These are phyloP conservation scores for Eclectus roratus DNA, from an alignment of 2,113 vertebrate genomes.

Conservation along the genomic window DNA sequence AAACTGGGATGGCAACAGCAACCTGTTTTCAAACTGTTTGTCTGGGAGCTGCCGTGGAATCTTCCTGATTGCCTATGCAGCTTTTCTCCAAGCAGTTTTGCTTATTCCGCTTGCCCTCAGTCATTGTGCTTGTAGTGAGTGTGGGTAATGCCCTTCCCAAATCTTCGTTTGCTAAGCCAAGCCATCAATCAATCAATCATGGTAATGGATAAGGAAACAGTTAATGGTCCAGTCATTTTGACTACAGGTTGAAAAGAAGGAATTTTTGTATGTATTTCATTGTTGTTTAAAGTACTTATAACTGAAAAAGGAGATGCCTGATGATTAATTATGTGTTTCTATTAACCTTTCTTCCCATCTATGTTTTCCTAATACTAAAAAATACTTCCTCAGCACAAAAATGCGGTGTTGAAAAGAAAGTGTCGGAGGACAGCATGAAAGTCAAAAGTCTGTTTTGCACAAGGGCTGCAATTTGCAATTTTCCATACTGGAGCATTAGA, in stretches of 20 bases:
- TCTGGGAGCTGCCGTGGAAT: not conserved
- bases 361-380: not conserved
- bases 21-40: not conserved
- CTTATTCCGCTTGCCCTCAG: no score
- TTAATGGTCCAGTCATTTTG: not conserved
- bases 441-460: not conserved
- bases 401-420: not conserved
- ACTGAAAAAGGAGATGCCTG: not conserved
- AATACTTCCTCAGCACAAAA: not conserved
- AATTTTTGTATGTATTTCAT: not conserved
- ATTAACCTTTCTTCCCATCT: not conserved
- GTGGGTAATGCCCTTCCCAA: no score
- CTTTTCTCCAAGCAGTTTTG: no score
- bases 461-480: not conserved
- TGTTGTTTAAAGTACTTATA: not conserved
- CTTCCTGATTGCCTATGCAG: no score
- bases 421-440: not conserved
- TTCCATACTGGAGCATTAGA: fast-evolving
- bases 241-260: not conserved
- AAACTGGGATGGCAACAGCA: not conserved
- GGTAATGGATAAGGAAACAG: not conserved
- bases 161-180: no score
- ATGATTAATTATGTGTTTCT: not conserved
- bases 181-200: no score
- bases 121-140: no score